Evolutionary conservation across 1,140 invertebrate genomes (phyloP).

Genomic region (Theocolax elegans): DNA sequence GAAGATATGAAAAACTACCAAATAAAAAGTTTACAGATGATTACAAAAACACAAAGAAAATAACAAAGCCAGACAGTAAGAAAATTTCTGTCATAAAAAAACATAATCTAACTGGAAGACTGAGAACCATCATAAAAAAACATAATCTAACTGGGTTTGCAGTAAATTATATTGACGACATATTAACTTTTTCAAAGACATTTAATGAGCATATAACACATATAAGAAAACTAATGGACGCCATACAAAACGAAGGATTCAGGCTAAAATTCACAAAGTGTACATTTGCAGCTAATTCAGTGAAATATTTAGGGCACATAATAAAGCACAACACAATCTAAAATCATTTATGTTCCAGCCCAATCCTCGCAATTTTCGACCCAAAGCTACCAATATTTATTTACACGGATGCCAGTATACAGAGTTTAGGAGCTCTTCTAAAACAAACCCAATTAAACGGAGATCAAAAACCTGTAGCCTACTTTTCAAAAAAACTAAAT

Average conservation of each 20-base stretch:
- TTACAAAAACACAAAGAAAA: no score
- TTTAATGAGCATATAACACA: slow-evolving; percentile 49
- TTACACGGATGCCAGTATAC: slow-evolving; percentile 42
- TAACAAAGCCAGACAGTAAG: no score
- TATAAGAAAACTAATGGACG: slow-evolving; percentile 8
- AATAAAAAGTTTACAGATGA: no score
- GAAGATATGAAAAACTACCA: no score
- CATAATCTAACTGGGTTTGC: slow-evolving; percentile 47
- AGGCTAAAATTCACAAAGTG: slow-evolving; percentile 6
- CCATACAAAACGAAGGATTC: not conserved
- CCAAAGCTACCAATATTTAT: slow-evolving; percentile 37
- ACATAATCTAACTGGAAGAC: no score
- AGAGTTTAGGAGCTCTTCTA: slow-evolving; percentile 41
- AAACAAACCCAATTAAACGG: slow-evolving; percentile 45
- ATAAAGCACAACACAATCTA: not conserved
- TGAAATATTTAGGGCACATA: slow-evolving; percentile 2
- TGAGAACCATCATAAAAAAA: slow-evolving; percentile 47
- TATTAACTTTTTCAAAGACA: slow-evolving; percentile 55
- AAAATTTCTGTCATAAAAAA: no score
- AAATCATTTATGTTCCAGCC: slow-evolving; percentile 30
- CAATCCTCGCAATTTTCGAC: slow-evolving; percentile 42
- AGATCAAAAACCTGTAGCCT: slow-evolving; percentile 28
- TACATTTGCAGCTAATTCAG: not conserved
- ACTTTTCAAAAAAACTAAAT: slow-evolving; percentile 38
- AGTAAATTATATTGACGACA: slow-evolving; percentile 54